Percentiles rank a stretch among this genome's conserved stretches.
phyloP scores from a whole-genome alignment of 1,140 invertebrate genomes.

The Wasmannia auropunctata region DNA sequence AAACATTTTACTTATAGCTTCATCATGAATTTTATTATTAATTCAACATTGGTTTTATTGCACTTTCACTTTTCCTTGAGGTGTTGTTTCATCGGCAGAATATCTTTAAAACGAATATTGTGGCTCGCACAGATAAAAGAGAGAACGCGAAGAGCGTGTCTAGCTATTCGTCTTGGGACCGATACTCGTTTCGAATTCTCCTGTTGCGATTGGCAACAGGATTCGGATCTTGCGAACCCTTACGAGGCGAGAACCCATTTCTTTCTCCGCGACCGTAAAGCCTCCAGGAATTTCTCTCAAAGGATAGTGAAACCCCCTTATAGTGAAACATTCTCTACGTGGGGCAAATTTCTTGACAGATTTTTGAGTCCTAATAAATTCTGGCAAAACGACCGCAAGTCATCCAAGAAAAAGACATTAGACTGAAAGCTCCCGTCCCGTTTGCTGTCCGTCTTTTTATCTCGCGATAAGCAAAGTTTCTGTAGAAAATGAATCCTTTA shows the following conservation, averaged over 20 bases:
- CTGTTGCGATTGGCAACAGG: conserved; percentile 69
- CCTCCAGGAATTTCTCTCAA: conserved; percentile 56
- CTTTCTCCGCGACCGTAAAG: conserved; percentile 55
- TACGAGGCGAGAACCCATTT: conserved; percentile 68
- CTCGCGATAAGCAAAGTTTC: conserved; percentile 18
- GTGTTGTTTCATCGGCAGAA: not conserved
- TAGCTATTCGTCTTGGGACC: conserved; percentile 67
- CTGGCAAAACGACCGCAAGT: not conserved
- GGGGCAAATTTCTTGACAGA: conserved; percentile 41
- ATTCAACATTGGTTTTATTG: not conserved
- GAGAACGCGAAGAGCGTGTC: conserved; percentile 56
- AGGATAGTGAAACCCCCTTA: conserved; percentile 41
- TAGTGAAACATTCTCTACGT: not conserved
- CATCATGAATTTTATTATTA: not conserved
- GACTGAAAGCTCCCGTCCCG: conserved; percentile 10
- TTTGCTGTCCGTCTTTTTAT: conserved; percentile 10
- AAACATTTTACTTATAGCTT: not conserved
- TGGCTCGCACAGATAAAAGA: conserved; percentile 63
- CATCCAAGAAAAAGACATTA: conserved; percentile 23
- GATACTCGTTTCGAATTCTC: conserved; percentile 70
- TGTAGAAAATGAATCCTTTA: not conserved
- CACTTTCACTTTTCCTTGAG: not conserved
- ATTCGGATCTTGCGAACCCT: conserved; percentile 69
- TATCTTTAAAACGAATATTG: conserved; percentile 9
- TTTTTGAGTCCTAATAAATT: conserved; percentile 48